Evolutionary conservation across 2,888 invertebrate genomes (phyloP), one percentile per base, ranked within the genome.

Genomic region (Nymphalis urticae): DNA sequence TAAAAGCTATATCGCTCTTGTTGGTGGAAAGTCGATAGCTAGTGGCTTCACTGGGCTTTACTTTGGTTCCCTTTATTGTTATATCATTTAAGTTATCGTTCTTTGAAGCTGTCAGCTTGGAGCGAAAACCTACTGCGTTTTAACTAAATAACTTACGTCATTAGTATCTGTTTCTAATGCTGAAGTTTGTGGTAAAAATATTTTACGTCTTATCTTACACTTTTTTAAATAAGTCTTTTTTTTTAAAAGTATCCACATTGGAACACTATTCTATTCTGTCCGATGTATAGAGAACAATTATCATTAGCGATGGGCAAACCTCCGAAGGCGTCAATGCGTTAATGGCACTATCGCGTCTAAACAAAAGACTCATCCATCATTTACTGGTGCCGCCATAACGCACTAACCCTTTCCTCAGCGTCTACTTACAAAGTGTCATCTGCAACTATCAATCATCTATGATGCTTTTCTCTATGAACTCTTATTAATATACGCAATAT

Each of bases 281-380:
- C 13, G 13, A 42, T 58, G 42, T 42, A 19, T 47, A 58, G 64
- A 27, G 62, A 54, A 58, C 65, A 51, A 58, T 56, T 56, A 50
- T 67, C 36, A 62, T 67, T 62, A 66, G 48, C 54, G 17, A 48
- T 19, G 32, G 16, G 53, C 47, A 54, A 42, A n/a, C 10, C 36
- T 42, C 17, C 5, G 36, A 32, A 56, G 19, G 58, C 62, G 58
- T 60, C 47, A 72, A 72, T 74, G 76, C 75, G 75, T 79, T 86
- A 87, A 87, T 86, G 82, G 85, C 78, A 70, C 77, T 82, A 82
- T 83, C 83, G 80, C 83, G 84, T 64, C 53, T 47, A 72, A 70
- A 72, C 72, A 82, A 75, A 80, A 72, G 73, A 75, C 74, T 75
- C 85, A 91, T 92, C 92, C 80, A 90, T 92, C 91, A 91, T 81